phyloP scores from a whole-genome alignment of 2,797 vertebrate genomes.

The Malacoraja senta region DNA sequence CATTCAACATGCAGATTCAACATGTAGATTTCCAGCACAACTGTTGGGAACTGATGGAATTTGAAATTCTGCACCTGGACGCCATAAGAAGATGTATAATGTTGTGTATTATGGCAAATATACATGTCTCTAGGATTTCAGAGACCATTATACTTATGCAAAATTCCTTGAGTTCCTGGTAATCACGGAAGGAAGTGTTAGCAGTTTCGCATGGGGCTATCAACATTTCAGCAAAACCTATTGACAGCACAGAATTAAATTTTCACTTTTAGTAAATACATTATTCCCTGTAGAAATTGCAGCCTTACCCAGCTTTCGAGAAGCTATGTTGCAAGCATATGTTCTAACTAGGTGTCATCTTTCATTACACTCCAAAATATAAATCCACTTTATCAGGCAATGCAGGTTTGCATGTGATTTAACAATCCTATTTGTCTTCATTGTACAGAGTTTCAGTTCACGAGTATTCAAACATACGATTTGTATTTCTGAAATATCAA shows the following conservation, averaged over 20 bases:
- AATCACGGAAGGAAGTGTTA: too few relatives aligned
- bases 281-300: slow-evolving; percentile 49
- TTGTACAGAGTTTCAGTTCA: slow-evolving; percentile 39
- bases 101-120: too few relatives aligned
- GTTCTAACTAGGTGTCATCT: slow-evolving; percentile 75
- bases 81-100: too few relatives aligned
- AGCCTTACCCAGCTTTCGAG: slow-evolving; percentile 63
- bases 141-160: too few relatives aligned
- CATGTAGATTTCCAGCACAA: too few relatives aligned
- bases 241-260: slow-evolving; percentile 49
- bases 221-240: background rate
- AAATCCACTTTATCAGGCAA: slow-evolving; percentile 68
- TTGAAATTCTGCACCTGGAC: too few relatives aligned
- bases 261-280: slow-evolving; percentile 57
- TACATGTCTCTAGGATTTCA: too few relatives aligned
- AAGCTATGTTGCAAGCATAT: slow-evolving; percentile 66
- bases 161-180: too few relatives aligned
- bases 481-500: slow-evolving; percentile 4
- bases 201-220: too few relatives aligned
- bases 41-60: too few relatives aligned
- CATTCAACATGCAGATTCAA: too few relatives aligned
- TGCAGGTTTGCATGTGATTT: slow-evolving; percentile 51
- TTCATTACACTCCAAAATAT: slow-evolving; percentile 62
- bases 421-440: slow-evolving; percentile 46
- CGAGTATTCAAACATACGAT: background rate